phyloP scores from a whole-genome alignment of 2,888 invertebrate genomes.

The Tineola bisselliella region DNA sequence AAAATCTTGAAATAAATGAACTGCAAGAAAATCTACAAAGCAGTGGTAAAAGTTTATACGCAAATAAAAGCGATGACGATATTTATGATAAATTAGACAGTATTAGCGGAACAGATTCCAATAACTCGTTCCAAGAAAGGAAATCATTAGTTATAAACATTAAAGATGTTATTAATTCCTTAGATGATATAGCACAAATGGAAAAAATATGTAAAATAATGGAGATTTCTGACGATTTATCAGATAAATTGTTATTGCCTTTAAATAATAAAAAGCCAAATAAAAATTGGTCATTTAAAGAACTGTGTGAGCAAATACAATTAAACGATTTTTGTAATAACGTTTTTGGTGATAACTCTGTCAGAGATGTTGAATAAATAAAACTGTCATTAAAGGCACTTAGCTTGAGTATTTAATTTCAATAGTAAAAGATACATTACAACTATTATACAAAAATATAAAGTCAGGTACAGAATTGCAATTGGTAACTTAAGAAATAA shows the following conservation, averaged over 20 bases:
- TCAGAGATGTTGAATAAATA: neutral
- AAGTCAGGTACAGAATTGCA: neutral
- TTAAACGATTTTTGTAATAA: conserved; percentile 54
- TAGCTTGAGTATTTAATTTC: neutral
- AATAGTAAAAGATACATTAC: neutral
- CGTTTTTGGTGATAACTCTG: conserved; percentile 32
- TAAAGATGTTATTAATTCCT: conserved; percentile 43
- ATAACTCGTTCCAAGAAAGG: conserved; percentile 41
- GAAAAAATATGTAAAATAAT: conserved; percentile 57
- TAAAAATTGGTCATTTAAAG: conserved; percentile 51
- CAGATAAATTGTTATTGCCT: conserved; percentile 43
- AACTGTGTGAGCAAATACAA: conserved; percentile 49
- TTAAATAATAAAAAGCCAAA: conserved; percentile 21
- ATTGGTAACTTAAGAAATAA: neutral
- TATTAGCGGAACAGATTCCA: conserved; percentile 41
- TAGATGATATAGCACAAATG: conserved; percentile 45
- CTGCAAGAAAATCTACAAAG: neutral
- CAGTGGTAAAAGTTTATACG: neutral
- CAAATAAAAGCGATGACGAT: neutral
- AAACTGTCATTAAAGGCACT: neutral
- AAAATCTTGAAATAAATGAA: no score
- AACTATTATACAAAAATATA: neutral
- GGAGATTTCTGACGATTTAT: conserved; percentile 59
- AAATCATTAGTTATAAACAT: conserved; percentile 50
- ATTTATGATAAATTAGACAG: conserved; percentile 49